Percentiles rank a stretch among this genome's conserved stretches.
Conservation (phyloP, 2,797 vertebrate species). For the Remorina albescens region DNA sequence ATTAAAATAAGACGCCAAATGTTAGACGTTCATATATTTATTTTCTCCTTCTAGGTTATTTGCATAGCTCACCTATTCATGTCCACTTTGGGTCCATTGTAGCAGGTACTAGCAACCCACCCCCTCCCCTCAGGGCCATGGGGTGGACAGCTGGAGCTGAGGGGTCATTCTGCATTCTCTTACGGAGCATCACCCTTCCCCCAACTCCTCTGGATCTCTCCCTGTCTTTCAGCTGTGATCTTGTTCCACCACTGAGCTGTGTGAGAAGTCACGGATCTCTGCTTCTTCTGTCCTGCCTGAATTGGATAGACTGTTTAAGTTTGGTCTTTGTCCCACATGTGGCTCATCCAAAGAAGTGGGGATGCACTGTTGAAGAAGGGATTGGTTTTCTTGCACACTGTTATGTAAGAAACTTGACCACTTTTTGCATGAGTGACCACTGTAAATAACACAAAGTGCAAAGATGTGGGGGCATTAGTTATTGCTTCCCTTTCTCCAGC, state of each 20-base stretch:
- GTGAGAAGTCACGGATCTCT: constrained; percentile 70
- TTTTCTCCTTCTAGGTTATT: background rate
- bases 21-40: background rate
- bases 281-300: constrained; percentile 58
- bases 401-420: constrained; percentile 73
- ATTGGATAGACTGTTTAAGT: constrained; percentile 48
- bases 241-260: constrained; percentile 55
- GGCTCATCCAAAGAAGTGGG: constrained; percentile 40
- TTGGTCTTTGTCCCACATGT: constrained; percentile 66
- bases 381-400: constrained; percentile 54
- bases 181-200: constrained; percentile 67
- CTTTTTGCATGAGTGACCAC: constrained; percentile 69
- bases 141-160: constrained; percentile 79
- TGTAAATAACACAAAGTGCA: constrained; percentile 70
- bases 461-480: constrained; percentile 58
- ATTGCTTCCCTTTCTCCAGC: constrained; percentile 37
- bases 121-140: constrained; percentile 51
- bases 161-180: constrained; percentile 75
- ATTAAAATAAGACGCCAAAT: no score
- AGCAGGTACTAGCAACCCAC: constrained; percentile 65
- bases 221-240: constrained; percentile 53
- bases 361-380: constrained; percentile 31
- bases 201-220: constrained; percentile 28
- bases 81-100: constrained; percentile 18
- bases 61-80: constrained; percentile 1